phyloP scores from a whole-genome alignment of 2,888 invertebrate species.

The Eurytoma adleriae region DNA sequence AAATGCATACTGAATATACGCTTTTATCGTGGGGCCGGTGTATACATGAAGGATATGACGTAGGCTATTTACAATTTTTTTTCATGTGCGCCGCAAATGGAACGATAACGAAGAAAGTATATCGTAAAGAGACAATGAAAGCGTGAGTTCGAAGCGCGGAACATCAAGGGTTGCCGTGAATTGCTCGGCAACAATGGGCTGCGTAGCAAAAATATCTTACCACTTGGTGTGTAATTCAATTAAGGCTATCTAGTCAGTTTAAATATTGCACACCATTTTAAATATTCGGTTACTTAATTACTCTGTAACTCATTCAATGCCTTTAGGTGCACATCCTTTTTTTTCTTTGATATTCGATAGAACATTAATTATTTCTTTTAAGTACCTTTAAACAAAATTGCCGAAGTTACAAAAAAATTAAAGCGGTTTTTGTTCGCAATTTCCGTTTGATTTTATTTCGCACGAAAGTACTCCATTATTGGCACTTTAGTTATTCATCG shows the following conservation, averaged over 20 bases:
- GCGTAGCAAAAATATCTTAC: conserved; percentile 40
- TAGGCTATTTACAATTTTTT: conserved; percentile 23
- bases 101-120: not conserved
- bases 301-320: no score
- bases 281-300: not conserved
- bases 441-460: not conserved
- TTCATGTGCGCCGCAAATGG: not conserved
- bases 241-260: conserved; percentile 17
- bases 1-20: conserved; percentile 5
- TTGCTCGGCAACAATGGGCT: not conserved
- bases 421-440: not conserved
- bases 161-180: not conserved
- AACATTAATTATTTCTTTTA: not conserved
- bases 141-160: not conserved
- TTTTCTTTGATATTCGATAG: not conserved
- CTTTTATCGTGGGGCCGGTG: not conserved
- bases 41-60: conserved; percentile 3
- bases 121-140: not conserved
- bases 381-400: conserved; percentile 12
- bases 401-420: conserved; percentile 15
- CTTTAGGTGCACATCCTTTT: not conserved
- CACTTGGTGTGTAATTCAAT: not conserved
- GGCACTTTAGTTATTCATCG: conserved; percentile 55
- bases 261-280: not conserved
- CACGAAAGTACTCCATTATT: conserved; percentile 44